These are phyloP conservation scores for Rallus limicola DNA, from an alignment of 2,113 vertebrate species.

Conservation along the genomic window DNA sequence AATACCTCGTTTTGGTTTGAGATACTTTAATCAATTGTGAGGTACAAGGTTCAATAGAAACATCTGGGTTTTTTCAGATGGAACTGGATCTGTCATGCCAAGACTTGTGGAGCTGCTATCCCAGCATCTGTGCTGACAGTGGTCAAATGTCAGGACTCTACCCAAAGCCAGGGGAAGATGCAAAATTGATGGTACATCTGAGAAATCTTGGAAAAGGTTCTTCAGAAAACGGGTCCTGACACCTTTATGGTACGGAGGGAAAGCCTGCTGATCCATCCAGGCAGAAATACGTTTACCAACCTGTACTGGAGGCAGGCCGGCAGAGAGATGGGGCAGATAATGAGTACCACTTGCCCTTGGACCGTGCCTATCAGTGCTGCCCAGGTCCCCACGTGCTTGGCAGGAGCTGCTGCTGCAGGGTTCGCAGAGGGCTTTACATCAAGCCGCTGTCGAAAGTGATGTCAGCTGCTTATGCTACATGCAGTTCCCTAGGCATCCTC, in stretches of 20 bases:
- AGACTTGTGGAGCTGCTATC: not conserved
- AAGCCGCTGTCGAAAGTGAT: accelerated
- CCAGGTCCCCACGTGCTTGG: accelerated
- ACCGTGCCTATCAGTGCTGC: not conserved
- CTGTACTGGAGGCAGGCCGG: not conserved
- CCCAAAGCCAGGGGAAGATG: not conserved
- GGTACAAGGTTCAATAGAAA: not conserved
- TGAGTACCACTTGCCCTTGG: not conserved
- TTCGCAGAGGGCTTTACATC: not conserved
- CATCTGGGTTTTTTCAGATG: not conserved
- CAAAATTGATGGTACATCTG: not conserved
- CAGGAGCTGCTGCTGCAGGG: not conserved
- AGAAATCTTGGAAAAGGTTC: not conserved
- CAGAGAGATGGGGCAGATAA: not conserved
- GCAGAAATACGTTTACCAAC: not conserved
- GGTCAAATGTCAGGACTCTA: not conserved
- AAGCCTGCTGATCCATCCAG: not conserved
- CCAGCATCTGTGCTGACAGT: accelerated
- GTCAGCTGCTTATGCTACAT: not conserved
- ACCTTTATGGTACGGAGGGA: not conserved
- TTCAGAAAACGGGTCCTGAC: not conserved
- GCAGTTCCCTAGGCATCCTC: not conserved
- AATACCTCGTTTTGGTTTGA: not conserved
- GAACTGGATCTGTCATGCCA: not conserved
- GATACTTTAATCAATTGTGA: not conserved